Base-by-base conservation (phyloP, 1,140 invertebrate genomes). In the Drosophila ficusphila region DNA sequence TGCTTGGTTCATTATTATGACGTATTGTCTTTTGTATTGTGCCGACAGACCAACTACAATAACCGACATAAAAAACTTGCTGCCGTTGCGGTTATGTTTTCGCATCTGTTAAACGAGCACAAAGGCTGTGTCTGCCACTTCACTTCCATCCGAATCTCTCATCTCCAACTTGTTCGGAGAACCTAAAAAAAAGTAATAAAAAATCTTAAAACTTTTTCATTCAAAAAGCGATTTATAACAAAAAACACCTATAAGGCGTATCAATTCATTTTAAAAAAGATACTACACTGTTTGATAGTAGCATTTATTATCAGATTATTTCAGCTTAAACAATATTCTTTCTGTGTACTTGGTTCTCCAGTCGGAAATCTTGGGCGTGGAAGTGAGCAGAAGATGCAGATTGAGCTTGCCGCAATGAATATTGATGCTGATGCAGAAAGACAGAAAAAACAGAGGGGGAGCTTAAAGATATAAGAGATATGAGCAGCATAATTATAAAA, bases 11-110 rank as follows among this genome's bases (percentile, higher is more conserved):
- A 38, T 72, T 57, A 71, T 71, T 69, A 51, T 72, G 69, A 72
- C 53, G 67, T 71, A 69, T 71, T 71, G 67, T 49, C 67, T 71
- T 71, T 71, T 68, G 49, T 71, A 42, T 69, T 71, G 25, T 39
- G 41, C 64, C 64, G 67, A 57, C 60, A 9, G 27, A 46, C 18
- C 53, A 46, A 64, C 53, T 49, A 23, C 53, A 41, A 18, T 19
- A 23, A 25, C 14, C 16, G 36, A 16, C 36, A 41, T 21, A 18
- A 68, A 41, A 67, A 54, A 70, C 16, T 49, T 46, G 67, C 65
- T 44, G 53, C 39, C 56, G 31, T 29, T 69, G 68, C n/a, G 67
- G 62, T 68, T 68, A 68, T 68, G 48, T 57, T 70, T 71, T 71
- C 33, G 51, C 52, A 41, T 68, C 27, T 47, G 49, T 39, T 68